phyloP scores from a whole-genome alignment of 2,888 invertebrate genomes.

The Eutolmus rufibarbis region DNA sequence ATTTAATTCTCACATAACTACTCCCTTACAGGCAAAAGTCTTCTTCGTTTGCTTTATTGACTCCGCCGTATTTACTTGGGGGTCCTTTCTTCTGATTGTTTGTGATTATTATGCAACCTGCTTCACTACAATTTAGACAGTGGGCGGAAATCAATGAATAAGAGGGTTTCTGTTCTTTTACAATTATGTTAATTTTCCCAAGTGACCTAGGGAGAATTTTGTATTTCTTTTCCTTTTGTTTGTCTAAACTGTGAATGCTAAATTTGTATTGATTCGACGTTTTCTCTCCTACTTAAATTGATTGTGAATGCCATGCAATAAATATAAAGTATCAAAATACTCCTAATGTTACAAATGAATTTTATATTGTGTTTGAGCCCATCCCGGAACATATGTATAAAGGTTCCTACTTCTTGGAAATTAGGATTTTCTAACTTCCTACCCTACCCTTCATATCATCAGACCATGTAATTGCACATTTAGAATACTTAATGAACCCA shows the following conservation, averaged over 20 bases:
- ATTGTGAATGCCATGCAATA: neutral
- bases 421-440: neutral
- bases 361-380: neutral
- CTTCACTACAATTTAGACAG: neutral
- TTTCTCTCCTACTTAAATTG: neutral
- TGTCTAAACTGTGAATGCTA: neutral
- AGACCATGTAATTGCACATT: neutral
- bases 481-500: neutral
- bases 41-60: neutral
- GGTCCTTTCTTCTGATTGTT: neutral
- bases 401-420: neutral
- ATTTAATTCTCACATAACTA: neutral
- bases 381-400: no score
- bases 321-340: neutral
- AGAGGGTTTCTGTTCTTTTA: neutral
- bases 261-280: neutral
- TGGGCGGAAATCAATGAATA: neutral
- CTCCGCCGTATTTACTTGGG: neutral
- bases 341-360: neutral
- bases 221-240: neutral
- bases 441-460: neutral
- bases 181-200: slow-evolving; percentile 7
- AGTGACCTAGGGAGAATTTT: neutral
- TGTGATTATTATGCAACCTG: neutral
- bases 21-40: neutral